Evolutionary conservation across 2,113 vertebrate genomes (phyloP).

Genomic region (Leucopsar rothschildi): DNA sequence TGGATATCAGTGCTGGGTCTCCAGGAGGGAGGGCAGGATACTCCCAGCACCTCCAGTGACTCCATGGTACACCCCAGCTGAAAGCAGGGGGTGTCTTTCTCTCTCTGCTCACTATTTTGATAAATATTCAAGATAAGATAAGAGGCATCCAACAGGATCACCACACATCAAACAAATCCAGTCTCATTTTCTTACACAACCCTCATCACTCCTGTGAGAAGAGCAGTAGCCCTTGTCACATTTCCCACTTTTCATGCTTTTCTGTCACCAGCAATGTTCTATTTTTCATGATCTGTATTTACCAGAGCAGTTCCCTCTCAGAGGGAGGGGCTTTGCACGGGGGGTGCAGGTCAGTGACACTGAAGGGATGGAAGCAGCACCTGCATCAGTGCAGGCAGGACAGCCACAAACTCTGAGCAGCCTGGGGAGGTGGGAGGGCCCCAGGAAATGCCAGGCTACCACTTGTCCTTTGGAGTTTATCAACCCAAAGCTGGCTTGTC

Average conservation of each 20-base stretch:
- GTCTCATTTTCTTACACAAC: neutral
- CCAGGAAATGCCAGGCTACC: neutral
- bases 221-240: neutral
- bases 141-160: neutral
- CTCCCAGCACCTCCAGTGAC: neutral
- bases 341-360: neutral
- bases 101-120: neutral
- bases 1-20: rapidly evolving
- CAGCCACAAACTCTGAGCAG: neutral
- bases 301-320: rapidly evolving
- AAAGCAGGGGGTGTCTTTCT: neutral
- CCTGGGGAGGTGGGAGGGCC: rapidly evolving
- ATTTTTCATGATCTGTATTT: rapidly evolving
- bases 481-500: neutral
- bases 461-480: neutral
- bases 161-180: neutral
- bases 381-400: neutral
- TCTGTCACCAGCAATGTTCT: neutral
- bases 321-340: rapidly evolving
- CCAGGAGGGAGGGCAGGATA: neutral
- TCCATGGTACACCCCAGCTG: neutral
- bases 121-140: neutral
- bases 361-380: neutral
- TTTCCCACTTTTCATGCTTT: rapidly evolving
- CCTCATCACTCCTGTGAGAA: neutral